Evolutionary conservation across 1,140 invertebrate species (phyloP).

Genomic region (Drosophila orosa): DNA sequence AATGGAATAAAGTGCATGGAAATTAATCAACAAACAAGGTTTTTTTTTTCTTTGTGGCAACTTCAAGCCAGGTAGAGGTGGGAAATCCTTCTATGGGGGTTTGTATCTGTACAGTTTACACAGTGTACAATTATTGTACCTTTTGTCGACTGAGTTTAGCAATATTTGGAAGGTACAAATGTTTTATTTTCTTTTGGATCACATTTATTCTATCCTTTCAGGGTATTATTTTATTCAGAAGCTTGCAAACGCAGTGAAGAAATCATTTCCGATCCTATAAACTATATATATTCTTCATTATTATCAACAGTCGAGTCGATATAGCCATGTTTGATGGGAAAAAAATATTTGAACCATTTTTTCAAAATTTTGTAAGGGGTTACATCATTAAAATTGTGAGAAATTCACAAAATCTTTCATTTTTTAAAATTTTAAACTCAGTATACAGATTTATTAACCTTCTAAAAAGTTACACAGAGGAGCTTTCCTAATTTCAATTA

Average conservation of each 20-base stretch:
- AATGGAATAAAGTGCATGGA: constrained; percentile 77
- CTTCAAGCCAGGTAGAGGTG: background rate
- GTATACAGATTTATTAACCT: background rate
- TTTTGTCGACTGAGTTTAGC: background rate
- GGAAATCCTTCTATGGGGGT: background rate
- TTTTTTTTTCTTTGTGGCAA: constrained; percentile 12
- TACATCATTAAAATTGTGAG: too few relatives aligned
- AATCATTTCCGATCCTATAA: background rate
- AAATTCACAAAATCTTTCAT: too few relatives aligned
- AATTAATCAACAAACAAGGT: constrained; percentile 46
- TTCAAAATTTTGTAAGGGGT: background rate
- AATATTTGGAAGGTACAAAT: background rate
- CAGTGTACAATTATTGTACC: background rate
- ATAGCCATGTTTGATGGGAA: background rate
- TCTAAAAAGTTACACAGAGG: background rate
- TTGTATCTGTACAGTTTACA: constrained; percentile 2
- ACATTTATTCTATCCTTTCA: background rate
- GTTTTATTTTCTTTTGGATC: background rate
- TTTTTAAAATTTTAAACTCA: background rate
- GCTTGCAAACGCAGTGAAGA: background rate
- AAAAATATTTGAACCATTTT: background rate
- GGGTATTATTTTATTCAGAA: background rate
- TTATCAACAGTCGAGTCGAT: background rate
- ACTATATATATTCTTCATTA: background rate
- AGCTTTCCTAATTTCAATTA: background rate